Evolutionary conservation across 2,888 invertebrate genomes (phyloP).

Genomic region (Cetonia aurata): DNA sequence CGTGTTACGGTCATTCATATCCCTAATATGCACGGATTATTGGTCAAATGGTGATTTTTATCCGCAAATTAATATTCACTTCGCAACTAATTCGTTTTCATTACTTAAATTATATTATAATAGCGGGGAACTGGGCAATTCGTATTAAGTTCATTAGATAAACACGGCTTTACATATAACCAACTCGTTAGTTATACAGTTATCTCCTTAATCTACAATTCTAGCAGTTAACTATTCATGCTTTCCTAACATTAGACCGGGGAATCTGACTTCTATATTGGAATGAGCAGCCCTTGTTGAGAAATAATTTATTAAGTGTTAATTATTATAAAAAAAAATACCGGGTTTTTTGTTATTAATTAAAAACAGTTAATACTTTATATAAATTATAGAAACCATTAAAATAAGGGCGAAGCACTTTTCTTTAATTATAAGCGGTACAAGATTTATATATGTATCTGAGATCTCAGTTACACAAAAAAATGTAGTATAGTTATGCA

Average conservation of each 20-base stretch:
- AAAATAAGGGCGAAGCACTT: conserved; percentile 5
- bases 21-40: no score
- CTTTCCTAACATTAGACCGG: conserved; percentile 30
- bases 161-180: conserved; percentile 25
- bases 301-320: conserved; percentile 34
- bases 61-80: conserved; percentile 10
- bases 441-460: no score
- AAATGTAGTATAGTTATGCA: no score
- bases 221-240: conserved; percentile 24
- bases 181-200: conserved; percentile 16
- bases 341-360: conserved; percentile 15
- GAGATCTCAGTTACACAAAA: no score
- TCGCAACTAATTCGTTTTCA: conserved; percentile 3
- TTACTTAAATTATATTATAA: conserved; percentile 27
- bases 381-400: background rate
- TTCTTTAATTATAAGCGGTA: background rate
- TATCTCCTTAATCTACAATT: conserved; percentile 33
- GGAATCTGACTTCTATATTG: conserved; percentile 14
- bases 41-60: background rate
- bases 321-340: conserved; percentile 22
- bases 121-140: background rate
- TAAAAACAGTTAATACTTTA: conserved; percentile 32
- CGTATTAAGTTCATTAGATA: conserved; percentile 23
- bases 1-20: no score
- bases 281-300: background rate